Conservation (phyloP, 2,888 invertebrate species). For the Hirudinaria manillensis region DNA sequence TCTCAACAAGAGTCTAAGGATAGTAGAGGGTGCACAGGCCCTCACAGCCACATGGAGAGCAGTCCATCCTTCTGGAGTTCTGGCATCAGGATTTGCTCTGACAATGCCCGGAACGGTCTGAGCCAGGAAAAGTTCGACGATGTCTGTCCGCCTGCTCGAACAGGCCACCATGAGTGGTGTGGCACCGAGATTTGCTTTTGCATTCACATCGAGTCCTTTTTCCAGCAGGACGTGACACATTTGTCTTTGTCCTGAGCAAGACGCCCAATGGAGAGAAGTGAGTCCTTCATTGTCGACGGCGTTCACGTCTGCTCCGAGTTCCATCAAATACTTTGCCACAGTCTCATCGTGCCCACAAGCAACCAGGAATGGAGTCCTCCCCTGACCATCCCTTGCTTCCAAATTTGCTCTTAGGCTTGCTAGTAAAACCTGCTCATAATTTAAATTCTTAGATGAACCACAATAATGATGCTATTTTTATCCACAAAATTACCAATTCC, state of each 20-base stretch:
- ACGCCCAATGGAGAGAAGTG: conserved; percentile 41
- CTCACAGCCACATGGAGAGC: conserved; percentile 42
- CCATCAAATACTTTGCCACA: conserved; percentile 38
- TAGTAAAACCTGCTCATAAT: conserved; percentile 32
- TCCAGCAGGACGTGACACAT: conserved; percentile 35
- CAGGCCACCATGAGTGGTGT: conserved; percentile 43
- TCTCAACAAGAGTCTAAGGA: conserved; percentile 35
- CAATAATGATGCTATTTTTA: background rate
- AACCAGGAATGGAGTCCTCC: conserved; percentile 38
- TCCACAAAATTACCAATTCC: background rate
- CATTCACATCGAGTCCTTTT: conserved; percentile 35
- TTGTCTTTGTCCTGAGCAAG: conserved; percentile 37
- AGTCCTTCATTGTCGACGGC: conserved; percentile 38
- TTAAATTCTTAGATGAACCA: background rate
- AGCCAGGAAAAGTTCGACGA: conserved; percentile 30
- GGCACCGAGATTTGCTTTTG: conserved; percentile 39
- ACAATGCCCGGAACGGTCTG: background rate
- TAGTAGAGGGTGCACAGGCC: conserved; percentile 37
- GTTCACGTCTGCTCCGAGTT: conserved; percentile 36
- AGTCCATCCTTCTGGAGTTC: conserved; percentile 42
- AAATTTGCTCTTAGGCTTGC: conserved; percentile 36
- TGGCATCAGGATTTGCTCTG: conserved; percentile 35
- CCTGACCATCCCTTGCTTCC: conserved; percentile 36
- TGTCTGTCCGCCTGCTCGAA: conserved; percentile 34
- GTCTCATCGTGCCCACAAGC: conserved; percentile 40